A percentile compares a stretch with the other conserved stretches of the same genome.
These are phyloP conservation scores for Callopanchax toddi DNA, from an alignment of 2,113 vertebrate species.

Conservation along the genomic window DNA sequence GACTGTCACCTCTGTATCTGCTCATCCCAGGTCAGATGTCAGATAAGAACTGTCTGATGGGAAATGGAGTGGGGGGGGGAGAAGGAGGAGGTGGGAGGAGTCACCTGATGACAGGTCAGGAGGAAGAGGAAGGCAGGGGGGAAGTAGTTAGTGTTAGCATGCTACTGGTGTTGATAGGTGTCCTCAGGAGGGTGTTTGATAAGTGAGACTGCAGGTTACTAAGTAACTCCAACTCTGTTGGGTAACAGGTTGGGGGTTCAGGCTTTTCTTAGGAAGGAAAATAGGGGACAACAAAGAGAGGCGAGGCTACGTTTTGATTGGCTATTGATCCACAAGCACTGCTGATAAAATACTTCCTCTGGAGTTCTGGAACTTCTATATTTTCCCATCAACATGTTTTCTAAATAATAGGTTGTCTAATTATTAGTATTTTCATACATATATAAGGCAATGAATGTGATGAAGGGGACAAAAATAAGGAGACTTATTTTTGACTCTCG, in stretches of 20 bases:
- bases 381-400: too few relatives aligned
- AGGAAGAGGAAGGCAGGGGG: conserved; percentile 64
- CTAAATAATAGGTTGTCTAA: too few relatives aligned
- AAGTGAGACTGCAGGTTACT: conserved; percentile 58
- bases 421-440: too few relatives aligned
- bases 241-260: conserved; percentile 28
- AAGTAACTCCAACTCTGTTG: conserved; percentile 47
- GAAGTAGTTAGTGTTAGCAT: conserved; percentile 57
- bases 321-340: not conserved
- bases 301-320: not conserved
- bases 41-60: conserved; percentile 71
- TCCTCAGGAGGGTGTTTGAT: conserved; percentile 61
- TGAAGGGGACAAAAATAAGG: too few relatives aligned
- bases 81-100: conserved; percentile 12
- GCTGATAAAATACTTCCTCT: not conserved
- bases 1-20: conserved; percentile 57
- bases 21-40: conserved; percentile 68
- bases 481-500: too few relatives aligned
- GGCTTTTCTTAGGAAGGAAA: not conserved
- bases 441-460: too few relatives aligned
- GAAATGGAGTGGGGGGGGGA: conserved; percentile 37
- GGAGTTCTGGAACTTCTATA: not conserved
- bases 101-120: conserved; percentile 66
- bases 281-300: not conserved
- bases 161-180: conserved; percentile 70